Conservation (phyloP, 2,113 vertebrate genomes). For the Pteropus alecto region DNA sequence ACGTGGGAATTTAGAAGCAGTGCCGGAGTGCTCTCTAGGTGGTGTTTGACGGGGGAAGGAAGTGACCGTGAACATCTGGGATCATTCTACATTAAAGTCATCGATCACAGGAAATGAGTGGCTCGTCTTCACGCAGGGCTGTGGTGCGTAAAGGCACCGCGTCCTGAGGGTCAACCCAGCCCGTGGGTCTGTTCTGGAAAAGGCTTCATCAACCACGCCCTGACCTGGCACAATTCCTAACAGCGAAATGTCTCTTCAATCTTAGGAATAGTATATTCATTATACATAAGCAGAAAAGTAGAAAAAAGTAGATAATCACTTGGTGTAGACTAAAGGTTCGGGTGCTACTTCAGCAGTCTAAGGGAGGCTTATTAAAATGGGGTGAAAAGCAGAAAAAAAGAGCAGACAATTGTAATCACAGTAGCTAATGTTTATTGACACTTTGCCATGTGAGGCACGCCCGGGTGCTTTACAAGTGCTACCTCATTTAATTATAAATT, state of each 20-base stretch:
- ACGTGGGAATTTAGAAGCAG: background rate
- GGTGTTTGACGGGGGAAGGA: background rate
- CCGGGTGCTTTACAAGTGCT: background rate
- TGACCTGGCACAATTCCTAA: background rate
- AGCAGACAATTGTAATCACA: too few species aligned
- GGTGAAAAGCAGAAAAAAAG: background rate
- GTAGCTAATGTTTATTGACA: background rate
- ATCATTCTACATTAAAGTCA: background rate
- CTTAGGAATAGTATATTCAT: background rate
- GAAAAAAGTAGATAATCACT: background rate
- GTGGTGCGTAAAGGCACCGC: fast-evolving
- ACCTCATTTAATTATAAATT: background rate
- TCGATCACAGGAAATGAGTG: fast-evolving
- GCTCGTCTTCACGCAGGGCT: background rate
- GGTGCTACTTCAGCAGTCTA: background rate
- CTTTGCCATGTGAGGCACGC: fast-evolving
- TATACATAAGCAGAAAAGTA: background rate
- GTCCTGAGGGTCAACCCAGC: background rate
- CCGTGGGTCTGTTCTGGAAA: background rate
- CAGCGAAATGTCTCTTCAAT: background rate
- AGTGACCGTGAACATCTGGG: too few species aligned
- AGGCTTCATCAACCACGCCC: fast-evolving
- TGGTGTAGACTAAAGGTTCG: background rate
- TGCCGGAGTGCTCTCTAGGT: background rate
- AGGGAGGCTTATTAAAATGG: background rate